Evolutionary conservation across 1,140 invertebrate species (phyloP).

Genomic region (Oncopodura yosiiana): DNA sequence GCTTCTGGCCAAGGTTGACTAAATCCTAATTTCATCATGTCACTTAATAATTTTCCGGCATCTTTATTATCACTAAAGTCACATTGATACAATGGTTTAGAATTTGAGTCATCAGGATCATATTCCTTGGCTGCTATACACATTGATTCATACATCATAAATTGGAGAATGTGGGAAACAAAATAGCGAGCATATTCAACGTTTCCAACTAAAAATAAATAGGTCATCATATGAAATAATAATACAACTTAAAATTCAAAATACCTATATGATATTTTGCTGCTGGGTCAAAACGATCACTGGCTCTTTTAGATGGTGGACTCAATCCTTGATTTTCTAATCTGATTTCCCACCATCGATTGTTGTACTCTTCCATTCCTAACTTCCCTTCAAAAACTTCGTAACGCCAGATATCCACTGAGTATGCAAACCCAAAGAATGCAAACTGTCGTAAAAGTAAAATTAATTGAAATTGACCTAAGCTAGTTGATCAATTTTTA

Average conservation of each 20-base stretch:
- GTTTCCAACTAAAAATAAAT: constrained; percentile 33
- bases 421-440: constrained; percentile 43
- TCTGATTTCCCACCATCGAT: constrained; percentile 44
- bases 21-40: constrained; percentile 37
- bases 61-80: constrained; percentile 41
- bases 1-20: constrained; percentile 41
- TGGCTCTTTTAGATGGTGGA: constrained; percentile 37
- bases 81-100: constrained; percentile 40
- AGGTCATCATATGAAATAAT: neutral
- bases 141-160: constrained; percentile 42
- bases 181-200: constrained; percentile 40
- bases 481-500: neutral
- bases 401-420: constrained; percentile 45
- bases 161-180: constrained; percentile 42
- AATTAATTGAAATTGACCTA: neutral
- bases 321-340: constrained; percentile 41
- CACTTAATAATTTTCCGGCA: constrained; percentile 39
- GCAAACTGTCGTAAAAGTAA: constrained; percentile 35
- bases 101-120: constrained; percentile 39
- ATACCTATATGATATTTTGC: constrained; percentile 44
- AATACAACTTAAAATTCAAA: neutral
- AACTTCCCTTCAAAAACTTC: constrained; percentile 41
- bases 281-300: constrained; percentile 42
- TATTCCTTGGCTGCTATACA: constrained; percentile 38
- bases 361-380: constrained; percentile 38